phyloP scores from a whole-genome alignment of 2,888 invertebrate genomes.

The Ichneumoninae sp. region DNA sequence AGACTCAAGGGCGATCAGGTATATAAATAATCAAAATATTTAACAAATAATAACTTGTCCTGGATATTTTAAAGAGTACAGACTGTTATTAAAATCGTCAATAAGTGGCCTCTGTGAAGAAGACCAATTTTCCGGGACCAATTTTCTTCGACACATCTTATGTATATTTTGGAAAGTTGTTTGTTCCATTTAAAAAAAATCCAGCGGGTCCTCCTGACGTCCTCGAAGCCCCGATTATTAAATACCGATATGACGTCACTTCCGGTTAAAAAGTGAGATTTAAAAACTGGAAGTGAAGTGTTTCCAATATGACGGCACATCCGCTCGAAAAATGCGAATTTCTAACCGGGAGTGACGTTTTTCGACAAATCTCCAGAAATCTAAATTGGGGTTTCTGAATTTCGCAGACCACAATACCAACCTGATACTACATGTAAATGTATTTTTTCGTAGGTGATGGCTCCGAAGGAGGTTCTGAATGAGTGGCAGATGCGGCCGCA shows the following conservation, averaged over 20 bases:
- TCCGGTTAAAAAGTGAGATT: too few relatives aligned
- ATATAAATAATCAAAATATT: slow-evolving; percentile 67
- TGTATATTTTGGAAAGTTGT: background rate
- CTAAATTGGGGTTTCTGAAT: too few relatives aligned
- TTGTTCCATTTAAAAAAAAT: background rate
- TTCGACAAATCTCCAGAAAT: too few relatives aligned
- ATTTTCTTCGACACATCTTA: too few relatives aligned
- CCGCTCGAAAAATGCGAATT: too few relatives aligned
- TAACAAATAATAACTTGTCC: background rate
- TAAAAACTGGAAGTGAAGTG: too few relatives aligned
- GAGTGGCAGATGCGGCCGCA: slow-evolving; percentile 97
- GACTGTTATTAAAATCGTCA: background rate
- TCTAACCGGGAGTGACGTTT: too few relatives aligned
- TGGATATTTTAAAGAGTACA: background rate
- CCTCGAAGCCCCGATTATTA: too few relatives aligned
- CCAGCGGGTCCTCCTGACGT: background rate
- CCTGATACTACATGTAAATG: background rate
- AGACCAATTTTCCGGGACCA: too few relatives aligned
- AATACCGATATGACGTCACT: too few relatives aligned
- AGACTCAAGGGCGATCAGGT: slow-evolving; percentile 98
- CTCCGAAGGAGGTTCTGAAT: slow-evolving; percentile 94
- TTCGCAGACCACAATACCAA: background rate
- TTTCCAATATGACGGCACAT: too few relatives aligned
- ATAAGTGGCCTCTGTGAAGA: background rate
- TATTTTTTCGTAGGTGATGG: slow-evolving; percentile 87